Percentiles rank a stretch among this genome's conserved stretches.
These are phyloP conservation scores for Pycnomerus fuliginosus DNA, from an alignment of 2,888 invertebrate species.

Conservation along the genomic window DNA sequence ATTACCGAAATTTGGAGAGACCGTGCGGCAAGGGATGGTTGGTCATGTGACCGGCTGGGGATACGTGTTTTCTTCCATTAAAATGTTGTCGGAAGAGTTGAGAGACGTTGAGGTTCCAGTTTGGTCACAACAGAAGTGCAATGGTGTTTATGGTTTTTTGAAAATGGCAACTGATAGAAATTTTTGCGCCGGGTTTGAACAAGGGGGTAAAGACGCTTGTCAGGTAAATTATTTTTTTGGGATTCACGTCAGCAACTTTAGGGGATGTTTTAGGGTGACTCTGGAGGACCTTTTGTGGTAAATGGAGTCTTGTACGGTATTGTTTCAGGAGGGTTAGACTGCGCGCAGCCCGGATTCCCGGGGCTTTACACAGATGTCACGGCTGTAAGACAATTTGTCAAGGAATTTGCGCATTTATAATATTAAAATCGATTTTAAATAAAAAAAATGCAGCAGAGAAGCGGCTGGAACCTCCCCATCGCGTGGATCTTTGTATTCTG, in stretches of 20 bases:
- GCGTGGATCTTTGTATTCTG: too few relatives aligned
- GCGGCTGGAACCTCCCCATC: too few relatives aligned
- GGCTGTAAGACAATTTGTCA: conserved; percentile 38
- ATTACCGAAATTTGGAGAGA: conserved; percentile 1
- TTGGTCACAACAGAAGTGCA: conserved; percentile 1
- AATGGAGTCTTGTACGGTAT: conserved; percentile 14
- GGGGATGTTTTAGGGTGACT: too few relatives aligned
- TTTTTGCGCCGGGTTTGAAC: conserved; percentile 14
- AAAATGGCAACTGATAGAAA: conserved; percentile 4
- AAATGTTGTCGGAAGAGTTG: background rate
- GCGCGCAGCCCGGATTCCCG: conserved; percentile 11
- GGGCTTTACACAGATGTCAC: conserved; percentile 15
- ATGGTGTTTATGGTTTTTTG: conserved; percentile 3
- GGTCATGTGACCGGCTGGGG: conserved; percentile 19
- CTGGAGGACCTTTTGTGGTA: conserved; percentile 12
- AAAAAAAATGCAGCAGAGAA: too few relatives aligned
- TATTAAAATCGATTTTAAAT: too few relatives aligned
- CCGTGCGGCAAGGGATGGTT: conserved; percentile 2
- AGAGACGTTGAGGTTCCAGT: conserved; percentile 7
- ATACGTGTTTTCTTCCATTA: background rate
- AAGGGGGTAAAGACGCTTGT: conserved; percentile 14
- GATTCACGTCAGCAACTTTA: too few relatives aligned
- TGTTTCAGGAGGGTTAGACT: conserved; percentile 13
- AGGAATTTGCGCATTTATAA: conserved; percentile 6
- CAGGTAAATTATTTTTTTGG: too few relatives aligned